phyloP scores from a whole-genome alignment of 2,113 vertebrate genomes.

The Gobio gobio region DNA sequence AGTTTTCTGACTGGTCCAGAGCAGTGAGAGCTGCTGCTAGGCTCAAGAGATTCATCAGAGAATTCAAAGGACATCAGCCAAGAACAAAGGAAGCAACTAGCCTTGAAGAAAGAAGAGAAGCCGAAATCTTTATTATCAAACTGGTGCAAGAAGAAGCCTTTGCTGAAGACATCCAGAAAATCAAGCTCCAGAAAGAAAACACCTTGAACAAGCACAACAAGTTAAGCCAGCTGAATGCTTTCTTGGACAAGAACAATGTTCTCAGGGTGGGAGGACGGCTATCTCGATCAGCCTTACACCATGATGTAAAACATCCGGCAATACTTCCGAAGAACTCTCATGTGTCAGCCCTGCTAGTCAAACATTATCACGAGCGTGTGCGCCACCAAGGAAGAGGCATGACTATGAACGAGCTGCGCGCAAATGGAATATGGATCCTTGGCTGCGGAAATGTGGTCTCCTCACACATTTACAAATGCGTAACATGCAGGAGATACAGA shows the following conservation, averaged over 20 bases:
- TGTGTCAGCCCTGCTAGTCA: neutral
- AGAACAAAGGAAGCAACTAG: too few species aligned
- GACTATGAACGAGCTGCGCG: constrained; percentile 38
- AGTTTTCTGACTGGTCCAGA: too few species aligned
- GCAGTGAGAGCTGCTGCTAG: too few species aligned
- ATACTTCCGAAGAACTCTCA: constrained; percentile 43
- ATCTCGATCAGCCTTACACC: constrained; percentile 41
- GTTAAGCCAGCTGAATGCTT: neutral
- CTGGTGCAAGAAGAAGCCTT: too few species aligned
- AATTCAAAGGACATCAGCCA: neutral
- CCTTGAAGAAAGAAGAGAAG: too few species aligned
- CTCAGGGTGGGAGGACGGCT: constrained; percentile 37
- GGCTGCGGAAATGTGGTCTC: constrained; percentile 27
- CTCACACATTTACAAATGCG: neutral
- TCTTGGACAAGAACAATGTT: constrained; percentile 19
- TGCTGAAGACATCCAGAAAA: too few species aligned
- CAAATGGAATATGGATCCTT: constrained; percentile 42
- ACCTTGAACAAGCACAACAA: constrained; percentile 8
- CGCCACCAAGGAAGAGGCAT: constrained; percentile 2
- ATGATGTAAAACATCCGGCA: constrained; percentile 17
- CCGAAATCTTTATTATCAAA: too few species aligned
- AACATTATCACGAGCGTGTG: too few species aligned
- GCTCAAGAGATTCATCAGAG: too few species aligned
- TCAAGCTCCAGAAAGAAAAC: neutral
- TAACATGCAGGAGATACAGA: constrained; percentile 35